Conservation (phyloP, 2,113 vertebrate species). For the Clinocottus analis region DNA sequence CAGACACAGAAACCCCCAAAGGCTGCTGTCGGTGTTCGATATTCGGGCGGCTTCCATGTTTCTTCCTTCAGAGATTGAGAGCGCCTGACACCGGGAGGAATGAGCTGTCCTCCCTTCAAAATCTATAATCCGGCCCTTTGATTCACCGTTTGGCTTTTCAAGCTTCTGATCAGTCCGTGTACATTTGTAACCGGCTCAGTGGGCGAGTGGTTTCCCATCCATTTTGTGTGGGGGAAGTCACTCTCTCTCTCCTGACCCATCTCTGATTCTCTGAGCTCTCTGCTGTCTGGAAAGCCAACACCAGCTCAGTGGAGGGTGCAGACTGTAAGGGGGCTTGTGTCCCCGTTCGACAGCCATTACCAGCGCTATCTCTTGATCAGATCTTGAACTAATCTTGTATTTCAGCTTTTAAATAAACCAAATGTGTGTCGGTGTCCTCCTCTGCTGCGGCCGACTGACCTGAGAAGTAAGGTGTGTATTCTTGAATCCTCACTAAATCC, state of each 20-base stretch:
- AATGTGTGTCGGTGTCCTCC: not conserved
- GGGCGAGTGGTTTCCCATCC: conserved; percentile 38
- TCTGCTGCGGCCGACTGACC: not conserved
- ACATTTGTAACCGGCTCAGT: not conserved
- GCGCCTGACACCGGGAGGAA: not conserved
- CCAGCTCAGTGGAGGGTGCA: conserved; percentile 16
- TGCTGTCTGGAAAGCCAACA: conserved; percentile 48
- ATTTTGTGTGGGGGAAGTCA: conserved; percentile 4
- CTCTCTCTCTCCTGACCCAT: conserved; percentile 7
- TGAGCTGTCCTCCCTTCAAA: not conserved
- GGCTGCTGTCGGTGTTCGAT: conserved; percentile 5
- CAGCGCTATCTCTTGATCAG: conserved; percentile 18
- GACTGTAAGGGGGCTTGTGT: conserved; percentile 22
- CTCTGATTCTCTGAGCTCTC: conserved; percentile 19
- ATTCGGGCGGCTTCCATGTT: conserved; percentile 25
- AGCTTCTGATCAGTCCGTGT: not conserved
- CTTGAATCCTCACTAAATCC: not conserved
- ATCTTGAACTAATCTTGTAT: conserved; percentile 19
- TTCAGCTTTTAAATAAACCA: conserved; percentile 39
- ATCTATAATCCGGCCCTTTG: not conserved
- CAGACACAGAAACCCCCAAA: not conserved
- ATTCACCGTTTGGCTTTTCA: conserved; percentile 2
- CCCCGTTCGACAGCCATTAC: conserved; percentile 21
- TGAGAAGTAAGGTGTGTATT: not conserved
- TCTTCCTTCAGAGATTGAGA: not conserved